phyloP scores from a whole-genome alignment of 1,140 invertebrate species.

The Lepeophtheirus salmonis region DNA sequence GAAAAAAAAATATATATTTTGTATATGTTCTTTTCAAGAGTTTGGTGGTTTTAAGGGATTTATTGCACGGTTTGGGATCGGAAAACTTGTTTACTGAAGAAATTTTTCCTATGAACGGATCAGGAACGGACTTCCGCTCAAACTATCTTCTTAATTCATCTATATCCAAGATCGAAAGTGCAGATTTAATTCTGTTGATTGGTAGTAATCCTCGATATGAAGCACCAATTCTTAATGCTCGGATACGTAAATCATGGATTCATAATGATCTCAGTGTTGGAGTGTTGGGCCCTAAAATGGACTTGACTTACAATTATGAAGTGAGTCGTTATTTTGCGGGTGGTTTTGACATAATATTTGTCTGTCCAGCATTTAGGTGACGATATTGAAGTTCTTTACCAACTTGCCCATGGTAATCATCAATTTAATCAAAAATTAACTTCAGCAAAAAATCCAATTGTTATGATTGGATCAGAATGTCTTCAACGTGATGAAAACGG shows the following conservation, averaged over 20 bases:
- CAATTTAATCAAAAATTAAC: slow-evolving; percentile 49
- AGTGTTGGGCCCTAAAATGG: slow-evolving; percentile 70
- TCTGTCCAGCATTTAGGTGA: slow-evolving; percentile 61
- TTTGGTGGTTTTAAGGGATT: slow-evolving; percentile 79
- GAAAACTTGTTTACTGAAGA: slow-evolving; percentile 77
- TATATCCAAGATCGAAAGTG: slow-evolving; percentile 72
- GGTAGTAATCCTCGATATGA: slow-evolving; percentile 95
- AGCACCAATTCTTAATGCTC: slow-evolving; percentile 87
- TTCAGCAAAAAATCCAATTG: slow-evolving; percentile 64
- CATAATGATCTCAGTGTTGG: slow-evolving; percentile 59
- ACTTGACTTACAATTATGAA: slow-evolving; percentile 82
- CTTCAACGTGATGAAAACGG: slow-evolving; percentile 57
- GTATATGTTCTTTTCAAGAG: slow-evolving; percentile 37
- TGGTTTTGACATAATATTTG: too few relatives aligned
- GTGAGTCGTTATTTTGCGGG: too few relatives aligned
- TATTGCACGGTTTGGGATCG: slow-evolving; percentile 67
- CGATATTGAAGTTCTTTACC: slow-evolving; percentile 44
- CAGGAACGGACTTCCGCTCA: slow-evolving; percentile 69
- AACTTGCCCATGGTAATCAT: slow-evolving; percentile 53
- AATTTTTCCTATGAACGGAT: slow-evolving; percentile 56
- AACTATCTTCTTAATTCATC: slow-evolving; percentile 77
- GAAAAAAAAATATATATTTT: too few relatives aligned
- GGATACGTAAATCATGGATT: slow-evolving; percentile 76
- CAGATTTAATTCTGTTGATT: slow-evolving; percentile 76
- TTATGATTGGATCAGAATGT: slow-evolving; percentile 71